Base-by-base conservation (phyloP, 2,888 invertebrate species). In the Stenichneumon culpator region DNA sequence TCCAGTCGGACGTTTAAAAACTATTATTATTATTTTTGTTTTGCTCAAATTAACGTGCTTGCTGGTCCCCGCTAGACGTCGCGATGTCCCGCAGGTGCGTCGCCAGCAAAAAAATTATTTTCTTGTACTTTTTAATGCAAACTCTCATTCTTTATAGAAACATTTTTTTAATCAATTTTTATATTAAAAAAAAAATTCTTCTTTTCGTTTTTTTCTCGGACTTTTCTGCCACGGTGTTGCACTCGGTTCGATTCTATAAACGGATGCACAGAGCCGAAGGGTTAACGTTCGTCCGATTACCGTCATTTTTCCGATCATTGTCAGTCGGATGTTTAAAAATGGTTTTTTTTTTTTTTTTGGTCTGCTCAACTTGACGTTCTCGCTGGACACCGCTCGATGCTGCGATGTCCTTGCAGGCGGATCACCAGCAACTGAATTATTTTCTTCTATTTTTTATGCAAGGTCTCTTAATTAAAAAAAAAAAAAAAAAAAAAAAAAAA, bases 51-150 rank as follows among this genome's bases (percentile, higher is more conserved):
- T 70, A 74, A 82, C 78, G 69, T 50, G 79, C 70, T 74, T 52
- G 63, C n/a, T 47, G 60, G 39, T 63, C 77, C 63, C 36, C 65
- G 54, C 72, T 65, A 67, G 57, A 52, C 65, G 77, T 57, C 57
- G 28, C 70, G 74, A 75, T 75, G 80, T 82, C 67, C 60, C 67
- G 74, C 84, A 82, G 79, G 70, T 82, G 74, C 54, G 72, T 85
- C 79, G 54, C 44, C 57, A 67, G 47, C 52, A 47, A 73, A 65
- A 11, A 3, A 36, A 16, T 75, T 44, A 67, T 22, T 63, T 32
- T 63, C 7, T 65, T 72, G 39, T 39, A 22, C 1, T 54, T 65
- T 78, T 11, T 44, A 44, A 44, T 77, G 67, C 39, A 25, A 36
- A 36, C 9, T 9, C 7, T 36, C 9, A 32, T 28, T 1, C 32